Evolutionary conservation across 2,888 invertebrate species (phyloP).

Genomic region (Anthrax anthrax): DNA sequence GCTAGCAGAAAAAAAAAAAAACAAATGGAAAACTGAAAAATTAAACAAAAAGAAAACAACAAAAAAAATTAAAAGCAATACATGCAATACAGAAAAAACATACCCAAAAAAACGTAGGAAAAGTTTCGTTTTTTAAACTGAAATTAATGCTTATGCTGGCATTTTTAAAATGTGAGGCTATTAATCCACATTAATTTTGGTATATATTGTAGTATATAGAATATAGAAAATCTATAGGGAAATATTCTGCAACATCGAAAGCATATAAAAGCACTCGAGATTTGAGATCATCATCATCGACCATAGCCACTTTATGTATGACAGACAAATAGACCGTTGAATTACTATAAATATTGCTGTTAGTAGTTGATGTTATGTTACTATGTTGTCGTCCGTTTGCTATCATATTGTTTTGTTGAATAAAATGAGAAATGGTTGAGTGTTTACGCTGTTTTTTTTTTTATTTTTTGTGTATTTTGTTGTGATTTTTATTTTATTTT

Average conservation of each 20-base stretch:
- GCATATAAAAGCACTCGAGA: conserved; percentile 4
- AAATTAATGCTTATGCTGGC: conserved; percentile 8
- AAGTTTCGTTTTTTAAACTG: conserved; percentile 5
- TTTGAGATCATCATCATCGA: not conserved
- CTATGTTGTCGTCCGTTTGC: too few species aligned
- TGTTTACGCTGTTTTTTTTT: not conserved
- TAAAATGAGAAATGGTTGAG: not conserved
- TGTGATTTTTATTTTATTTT: too few species aligned
- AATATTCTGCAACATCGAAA: not conserved
- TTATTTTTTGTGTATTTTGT: not conserved
- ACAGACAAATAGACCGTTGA: too few species aligned
- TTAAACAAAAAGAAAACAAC: too few species aligned
- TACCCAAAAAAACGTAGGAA: not conserved
- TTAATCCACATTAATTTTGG: conserved; percentile 8
- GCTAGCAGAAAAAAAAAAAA: not conserved
- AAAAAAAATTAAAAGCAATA: too few species aligned
- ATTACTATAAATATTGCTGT: too few species aligned
- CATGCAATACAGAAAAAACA: not conserved
- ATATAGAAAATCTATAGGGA: too few species aligned
- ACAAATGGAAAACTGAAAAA: too few species aligned
- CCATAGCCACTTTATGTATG: too few species aligned
- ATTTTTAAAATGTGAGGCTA: conserved; percentile 6
- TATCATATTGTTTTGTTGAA: not conserved
- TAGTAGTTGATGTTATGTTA: too few species aligned
- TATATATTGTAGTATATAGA: too few species aligned